Evolutionary conservation across 1,140 invertebrate genomes (phyloP).

Genomic region (Drosophila chauvacae): DNA sequence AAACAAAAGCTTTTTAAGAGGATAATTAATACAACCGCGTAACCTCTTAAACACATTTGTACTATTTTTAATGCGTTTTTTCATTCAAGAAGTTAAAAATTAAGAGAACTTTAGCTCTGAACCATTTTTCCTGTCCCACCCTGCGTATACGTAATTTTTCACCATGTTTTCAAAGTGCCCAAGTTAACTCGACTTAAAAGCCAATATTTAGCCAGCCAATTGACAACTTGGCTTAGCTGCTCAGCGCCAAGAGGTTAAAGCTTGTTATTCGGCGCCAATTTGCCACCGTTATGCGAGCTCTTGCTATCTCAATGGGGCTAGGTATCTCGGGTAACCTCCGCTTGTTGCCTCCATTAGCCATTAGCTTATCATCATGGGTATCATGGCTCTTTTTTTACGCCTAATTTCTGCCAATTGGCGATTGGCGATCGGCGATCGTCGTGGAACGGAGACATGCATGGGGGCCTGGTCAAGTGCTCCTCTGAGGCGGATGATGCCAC

Average conservation of each 20-base stretch:
- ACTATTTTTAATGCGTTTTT: not conserved
- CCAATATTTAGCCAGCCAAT: constrained; percentile 59
- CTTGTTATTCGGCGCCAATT: constrained; percentile 19
- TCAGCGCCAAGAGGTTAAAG: not conserved
- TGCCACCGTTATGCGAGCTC: constrained; percentile 32
- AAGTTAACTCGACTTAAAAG: constrained; percentile 17
- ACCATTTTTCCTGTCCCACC: not conserved
- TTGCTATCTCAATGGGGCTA: constrained; percentile 52
- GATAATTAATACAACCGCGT: no score
- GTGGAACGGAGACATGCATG: constrained; percentile 4
- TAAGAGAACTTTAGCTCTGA: not conserved
- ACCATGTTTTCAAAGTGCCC: not conserved
- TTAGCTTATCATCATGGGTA: not conserved
- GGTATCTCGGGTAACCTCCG: constrained; percentile 43
- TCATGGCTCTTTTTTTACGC: constrained; percentile 1
- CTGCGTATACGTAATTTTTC: constrained; percentile 1
- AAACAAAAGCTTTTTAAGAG: no score
- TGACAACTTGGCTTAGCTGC: constrained; percentile 36
- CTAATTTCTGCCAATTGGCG: not conserved
- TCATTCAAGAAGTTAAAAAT: not conserved
- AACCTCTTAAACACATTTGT: not conserved
- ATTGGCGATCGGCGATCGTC: not conserved
- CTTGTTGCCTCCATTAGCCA: constrained; percentile 8
- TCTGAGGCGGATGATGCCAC: constrained; percentile 12
- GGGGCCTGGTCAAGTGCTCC: constrained; percentile 28